These are phyloP conservation scores for Corythoichthys intestinalis DNA, from an alignment of 2,113 vertebrate genomes.

Conservation along the genomic window DNA sequence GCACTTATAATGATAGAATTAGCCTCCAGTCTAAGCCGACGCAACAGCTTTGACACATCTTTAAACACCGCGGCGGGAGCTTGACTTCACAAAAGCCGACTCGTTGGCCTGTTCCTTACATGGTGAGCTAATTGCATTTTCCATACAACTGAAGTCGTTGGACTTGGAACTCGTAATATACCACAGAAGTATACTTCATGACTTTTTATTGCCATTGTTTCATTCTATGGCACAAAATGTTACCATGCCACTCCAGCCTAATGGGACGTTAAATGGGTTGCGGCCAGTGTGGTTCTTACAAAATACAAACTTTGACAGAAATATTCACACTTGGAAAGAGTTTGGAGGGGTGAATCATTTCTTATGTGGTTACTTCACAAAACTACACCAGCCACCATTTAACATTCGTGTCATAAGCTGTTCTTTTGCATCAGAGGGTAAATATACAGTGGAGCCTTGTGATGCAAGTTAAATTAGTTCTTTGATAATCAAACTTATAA, in stretches of 20 bases:
- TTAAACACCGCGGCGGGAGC: not conserved
- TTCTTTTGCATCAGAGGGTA: not conserved
- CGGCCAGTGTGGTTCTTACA: not conserved
- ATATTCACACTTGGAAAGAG: not conserved
- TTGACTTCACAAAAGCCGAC: not conserved
- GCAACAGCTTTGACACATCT: not conserved
- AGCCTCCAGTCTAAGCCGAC: not conserved
- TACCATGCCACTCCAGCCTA: not conserved
- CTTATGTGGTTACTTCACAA: not conserved
- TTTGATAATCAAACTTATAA: not conserved
- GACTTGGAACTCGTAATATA: not conserved
- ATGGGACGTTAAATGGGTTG: constrained; percentile 3
- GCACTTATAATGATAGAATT: not conserved
- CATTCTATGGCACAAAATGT: not conserved
- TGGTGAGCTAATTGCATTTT: not conserved
- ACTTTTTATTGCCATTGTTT: constrained; percentile 7
- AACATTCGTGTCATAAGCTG: not conserved
- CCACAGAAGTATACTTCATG: not conserved
- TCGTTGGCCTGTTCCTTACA: not conserved
- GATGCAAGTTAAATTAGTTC: not conserved
- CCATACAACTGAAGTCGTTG: not conserved
- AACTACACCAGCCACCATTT: not conserved
- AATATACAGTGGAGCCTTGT: not conserved
- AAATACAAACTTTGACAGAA: not conserved
- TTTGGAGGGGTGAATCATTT: not conserved